Evolutionary conservation across 2,797 vertebrate genomes (phyloP), one percentile per base, ranked within the genome.

Genomic region (Takifugu ocellatus): DNA sequence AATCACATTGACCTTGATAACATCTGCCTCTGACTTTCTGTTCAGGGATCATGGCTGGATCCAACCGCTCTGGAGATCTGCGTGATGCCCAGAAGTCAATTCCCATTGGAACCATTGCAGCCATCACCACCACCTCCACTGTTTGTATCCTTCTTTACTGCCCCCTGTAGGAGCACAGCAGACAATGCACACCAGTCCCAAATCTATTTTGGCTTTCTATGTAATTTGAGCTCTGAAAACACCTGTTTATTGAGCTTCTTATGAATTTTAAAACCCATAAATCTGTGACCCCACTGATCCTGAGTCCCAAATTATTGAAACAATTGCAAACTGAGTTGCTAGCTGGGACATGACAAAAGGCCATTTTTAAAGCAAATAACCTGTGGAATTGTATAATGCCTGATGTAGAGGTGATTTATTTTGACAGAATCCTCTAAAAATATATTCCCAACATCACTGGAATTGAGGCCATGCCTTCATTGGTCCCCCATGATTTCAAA

Each of bases 81-180:
- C 91, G 93, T 9, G 97, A 99, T 5, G 96, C 96, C 24, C 97
- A 99, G 90, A 98, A 97, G 80, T 98, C 97, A 2, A 99, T 99
- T 72, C 97, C 97, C 33, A 87, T 96, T 0, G 97, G 97, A 64
- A 99, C 97, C 77, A 99, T 99, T 68, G 87, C 96, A 70, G 97
- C 97, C 79, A 99, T 99, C 2, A 95, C 93, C 87, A 99, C 96
- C 82, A 99, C 97, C 50, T 97, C 96, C 6, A 85, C 92, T 0
- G 96, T 99, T 87, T 99, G 95, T 98, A 98, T 99, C 97, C 94
- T 95, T 54, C 55, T 59, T 59, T 56, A 5, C 60, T 73, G 69
- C 63, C 59, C 10, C 65, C 66, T 79, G 48, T 49, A 66, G 76
- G 68, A 61, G 3, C 10, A 27, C 6, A 49, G 0, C 7, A 10